Conservation (phyloP, 1,140 invertebrate species). For the Caerostris extrusa region DNA sequence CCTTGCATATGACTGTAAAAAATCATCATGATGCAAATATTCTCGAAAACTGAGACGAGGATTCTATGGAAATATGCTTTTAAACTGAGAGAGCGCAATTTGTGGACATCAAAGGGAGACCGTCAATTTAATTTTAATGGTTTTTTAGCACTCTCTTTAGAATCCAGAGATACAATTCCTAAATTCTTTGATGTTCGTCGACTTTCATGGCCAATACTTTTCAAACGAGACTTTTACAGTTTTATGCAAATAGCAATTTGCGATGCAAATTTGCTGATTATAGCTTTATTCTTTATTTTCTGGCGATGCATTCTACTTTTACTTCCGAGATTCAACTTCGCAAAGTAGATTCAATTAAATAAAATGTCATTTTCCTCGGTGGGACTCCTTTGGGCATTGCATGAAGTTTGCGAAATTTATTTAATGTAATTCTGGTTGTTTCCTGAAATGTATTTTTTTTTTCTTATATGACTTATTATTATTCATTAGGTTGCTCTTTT, state of each 20-base stretch:
- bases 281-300: slow-evolving; percentile 32
- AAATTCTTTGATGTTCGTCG: slow-evolving; percentile 52
- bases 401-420: not conserved
- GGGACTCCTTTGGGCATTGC: not conserved
- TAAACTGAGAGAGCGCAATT: slow-evolving; percentile 4
- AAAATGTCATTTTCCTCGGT: slow-evolving; percentile 17
- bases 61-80: not conserved
- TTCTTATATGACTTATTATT: not conserved
- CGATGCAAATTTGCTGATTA: slow-evolving; percentile 69
- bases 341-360: slow-evolving; percentile 59
- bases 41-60: not conserved
- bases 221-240: slow-evolving; percentile 64
- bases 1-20: too few species aligned
- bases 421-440: not conserved
- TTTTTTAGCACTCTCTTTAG: not conserved
- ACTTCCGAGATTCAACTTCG: not conserved
- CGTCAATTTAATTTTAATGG: slow-evolving; percentile 3
- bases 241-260: slow-evolving; percentile 72
- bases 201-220: slow-evolving; percentile 44
- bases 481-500: not conserved
- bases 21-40: too few species aligned
- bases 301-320: not conserved
- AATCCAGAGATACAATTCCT: not conserved
- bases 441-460: not conserved
- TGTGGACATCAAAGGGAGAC: not conserved